phyloP scores from a whole-genome alignment of 2,113 vertebrate genomes.

The Bambusicola thoracicus region DNA sequence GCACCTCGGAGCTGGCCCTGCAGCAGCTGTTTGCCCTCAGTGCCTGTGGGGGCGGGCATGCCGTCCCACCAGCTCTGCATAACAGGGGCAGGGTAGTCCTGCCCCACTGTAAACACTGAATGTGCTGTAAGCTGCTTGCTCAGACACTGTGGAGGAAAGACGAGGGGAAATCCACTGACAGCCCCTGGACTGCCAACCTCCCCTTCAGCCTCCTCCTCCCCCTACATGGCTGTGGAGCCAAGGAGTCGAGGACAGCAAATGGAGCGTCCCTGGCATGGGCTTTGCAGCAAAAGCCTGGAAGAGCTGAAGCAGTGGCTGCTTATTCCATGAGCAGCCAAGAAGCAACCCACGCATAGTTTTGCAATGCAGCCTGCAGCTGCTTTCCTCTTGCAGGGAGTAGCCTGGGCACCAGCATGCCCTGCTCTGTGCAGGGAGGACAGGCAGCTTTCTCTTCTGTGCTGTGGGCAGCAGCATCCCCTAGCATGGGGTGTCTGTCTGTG shows the following conservation, averaged over 20 bases:
- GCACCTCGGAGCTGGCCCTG: not conserved
- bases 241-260: not conserved
- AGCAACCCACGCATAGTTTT: conserved; percentile 37
- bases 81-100: not conserved
- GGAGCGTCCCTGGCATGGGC: conserved; percentile 13
- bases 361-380: conserved; percentile 47
- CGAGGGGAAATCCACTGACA: not conserved
- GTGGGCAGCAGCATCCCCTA: not conserved
- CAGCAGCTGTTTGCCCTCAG: not conserved
- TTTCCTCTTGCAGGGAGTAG: not conserved
- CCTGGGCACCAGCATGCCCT: rapidly evolving
- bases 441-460: not conserved
- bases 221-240: not conserved
- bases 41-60: not conserved
- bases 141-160: not conserved
- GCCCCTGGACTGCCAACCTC: not conserved
- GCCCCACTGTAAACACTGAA: not conserved
- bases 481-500: not conserved
- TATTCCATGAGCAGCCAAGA: conserved; percentile 46
- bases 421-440: not conserved
- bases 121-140: not conserved
- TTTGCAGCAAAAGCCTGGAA: conserved; percentile 14
- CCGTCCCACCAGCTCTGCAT: not conserved
- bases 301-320: conserved; percentile 52
- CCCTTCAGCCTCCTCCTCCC: not conserved